A percentile compares a stretch with the other conserved stretches of the same genome.
Evolutionary conservation across 1,140 invertebrate genomes (phyloP).

Genomic region (Caenorhabditis brenneri): DNA sequence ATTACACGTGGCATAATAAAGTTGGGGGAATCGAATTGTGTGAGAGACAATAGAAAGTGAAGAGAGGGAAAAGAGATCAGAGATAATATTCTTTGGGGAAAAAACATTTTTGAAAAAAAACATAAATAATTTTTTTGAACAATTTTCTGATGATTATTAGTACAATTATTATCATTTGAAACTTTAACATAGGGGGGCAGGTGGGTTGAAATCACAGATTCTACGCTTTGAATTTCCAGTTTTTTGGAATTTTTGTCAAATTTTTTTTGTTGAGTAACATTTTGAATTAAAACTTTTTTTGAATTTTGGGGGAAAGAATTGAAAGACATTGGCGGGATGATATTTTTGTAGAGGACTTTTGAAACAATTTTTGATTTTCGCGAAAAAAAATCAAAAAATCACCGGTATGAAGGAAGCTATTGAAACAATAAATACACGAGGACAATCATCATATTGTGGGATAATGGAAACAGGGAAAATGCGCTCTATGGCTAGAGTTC

Average conservation of each 20-base stretch:
- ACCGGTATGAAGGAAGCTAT: no score
- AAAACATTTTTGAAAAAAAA: neutral
- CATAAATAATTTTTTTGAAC: neutral
- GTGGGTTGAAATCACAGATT: conserved; percentile 35
- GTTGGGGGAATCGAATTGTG: neutral
- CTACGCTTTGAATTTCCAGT: conserved; percentile 38
- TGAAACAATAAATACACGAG: no score
- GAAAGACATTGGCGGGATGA: neutral
- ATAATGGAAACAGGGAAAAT: no score
- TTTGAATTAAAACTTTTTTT: conserved; percentile 8
- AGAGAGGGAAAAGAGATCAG: conserved; percentile 15
- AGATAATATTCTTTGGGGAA: neutral
- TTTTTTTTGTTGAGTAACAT: neutral
- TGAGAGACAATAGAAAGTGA: neutral
- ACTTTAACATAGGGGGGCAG: no score
- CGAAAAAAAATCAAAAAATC: no score
- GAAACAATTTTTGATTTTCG: neutral
- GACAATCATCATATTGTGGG: no score
- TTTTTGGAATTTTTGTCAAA: neutral
- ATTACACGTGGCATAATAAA: conserved; percentile 10
- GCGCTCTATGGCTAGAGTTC: no score
- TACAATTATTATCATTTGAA: neutral
- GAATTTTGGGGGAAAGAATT: neutral
- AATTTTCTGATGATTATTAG: neutral
- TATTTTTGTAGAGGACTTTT: neutral